Conservation (phyloP, 2,113 vertebrate species). For the Macquaria australasica region DNA sequence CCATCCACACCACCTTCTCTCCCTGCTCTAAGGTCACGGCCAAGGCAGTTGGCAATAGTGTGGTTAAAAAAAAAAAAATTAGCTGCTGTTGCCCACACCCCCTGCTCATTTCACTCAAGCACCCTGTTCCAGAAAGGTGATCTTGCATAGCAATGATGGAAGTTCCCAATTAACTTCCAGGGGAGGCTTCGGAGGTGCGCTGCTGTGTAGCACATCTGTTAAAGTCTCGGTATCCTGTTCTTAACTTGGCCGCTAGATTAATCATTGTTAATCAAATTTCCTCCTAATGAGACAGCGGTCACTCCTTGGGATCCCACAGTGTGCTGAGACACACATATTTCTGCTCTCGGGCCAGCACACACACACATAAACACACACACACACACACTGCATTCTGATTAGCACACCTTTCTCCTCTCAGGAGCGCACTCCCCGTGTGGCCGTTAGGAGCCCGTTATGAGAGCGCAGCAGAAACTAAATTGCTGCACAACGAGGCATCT, state of each 20-base stretch:
- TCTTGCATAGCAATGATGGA: conserved; percentile 67
- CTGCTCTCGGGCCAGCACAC: not conserved
- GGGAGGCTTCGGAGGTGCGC: conserved; percentile 40
- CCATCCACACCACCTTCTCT: conserved; percentile 6
- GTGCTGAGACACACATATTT: conserved; percentile 60
- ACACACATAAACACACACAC: too few relatives aligned
- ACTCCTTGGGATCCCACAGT: conserved; percentile 22
- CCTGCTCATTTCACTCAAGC: conserved; percentile 9
- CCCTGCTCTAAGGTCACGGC: conserved; percentile 21
- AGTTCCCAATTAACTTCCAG: conserved; percentile 71
- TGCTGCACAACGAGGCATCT: conserved; percentile 32
- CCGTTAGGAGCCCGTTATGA: conserved; percentile 49
- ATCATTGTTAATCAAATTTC: conserved; percentile 74
- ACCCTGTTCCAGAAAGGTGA: conserved; percentile 46
- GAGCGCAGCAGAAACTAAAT: conserved; percentile 51
- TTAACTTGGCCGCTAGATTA: conserved; percentile 64
- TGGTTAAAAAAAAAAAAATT: not conserved
- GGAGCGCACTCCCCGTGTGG: conserved; percentile 38
- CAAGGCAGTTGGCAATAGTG: not conserved
- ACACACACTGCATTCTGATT: conserved; percentile 52
- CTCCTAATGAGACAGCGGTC: conserved; percentile 68
- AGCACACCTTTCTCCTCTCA: conserved; percentile 51
- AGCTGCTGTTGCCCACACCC: not conserved
- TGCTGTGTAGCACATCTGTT: conserved; percentile 73
- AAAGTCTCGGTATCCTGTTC: conserved; percentile 53